Percentiles rank a stretch among this genome's conserved stretches.
Evolutionary conservation across 2,113 vertebrate species (phyloP).

Genomic region (Ptilorrhoa leucosticta): DNA sequence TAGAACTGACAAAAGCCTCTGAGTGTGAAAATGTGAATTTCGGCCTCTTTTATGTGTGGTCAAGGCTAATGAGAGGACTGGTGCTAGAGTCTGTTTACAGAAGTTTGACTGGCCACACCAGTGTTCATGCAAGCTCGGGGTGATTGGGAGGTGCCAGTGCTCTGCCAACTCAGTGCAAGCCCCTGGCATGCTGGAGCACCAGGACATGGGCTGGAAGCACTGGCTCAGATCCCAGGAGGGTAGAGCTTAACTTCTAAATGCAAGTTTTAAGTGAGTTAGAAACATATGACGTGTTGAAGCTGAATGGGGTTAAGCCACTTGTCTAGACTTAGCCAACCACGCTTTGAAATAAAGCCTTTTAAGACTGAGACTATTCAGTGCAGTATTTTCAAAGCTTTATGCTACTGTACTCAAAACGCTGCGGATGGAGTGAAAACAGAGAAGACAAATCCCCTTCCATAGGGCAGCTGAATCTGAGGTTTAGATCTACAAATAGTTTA

Average conservation of each 20-base stretch:
- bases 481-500: slow-evolving; percentile 26
- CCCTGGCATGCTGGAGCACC: not conserved
- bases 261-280: not conserved
- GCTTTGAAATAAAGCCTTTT: not conserved
- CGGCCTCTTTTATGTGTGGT: not conserved
- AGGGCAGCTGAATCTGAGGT: not conserved
- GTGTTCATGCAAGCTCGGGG: not conserved
- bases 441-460: not conserved
- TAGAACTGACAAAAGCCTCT: not conserved
- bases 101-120: not conserved
- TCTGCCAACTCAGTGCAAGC: not conserved
- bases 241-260: not conserved
- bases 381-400: slow-evolving; percentile 6
- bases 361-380: not conserved
- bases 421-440: not conserved
- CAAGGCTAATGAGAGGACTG: not conserved
- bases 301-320: not conserved
- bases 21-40: not conserved
- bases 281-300: not conserved
- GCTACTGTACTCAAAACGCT: not conserved
- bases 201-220: not conserved
- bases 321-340: not conserved
- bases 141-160: not conserved
- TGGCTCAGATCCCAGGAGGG: not conserved
- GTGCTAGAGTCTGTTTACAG: not conserved